These are phyloP conservation scores for Picus viridis DNA, from an alignment of 2,797 vertebrate genomes.

Conservation along the genomic window DNA sequence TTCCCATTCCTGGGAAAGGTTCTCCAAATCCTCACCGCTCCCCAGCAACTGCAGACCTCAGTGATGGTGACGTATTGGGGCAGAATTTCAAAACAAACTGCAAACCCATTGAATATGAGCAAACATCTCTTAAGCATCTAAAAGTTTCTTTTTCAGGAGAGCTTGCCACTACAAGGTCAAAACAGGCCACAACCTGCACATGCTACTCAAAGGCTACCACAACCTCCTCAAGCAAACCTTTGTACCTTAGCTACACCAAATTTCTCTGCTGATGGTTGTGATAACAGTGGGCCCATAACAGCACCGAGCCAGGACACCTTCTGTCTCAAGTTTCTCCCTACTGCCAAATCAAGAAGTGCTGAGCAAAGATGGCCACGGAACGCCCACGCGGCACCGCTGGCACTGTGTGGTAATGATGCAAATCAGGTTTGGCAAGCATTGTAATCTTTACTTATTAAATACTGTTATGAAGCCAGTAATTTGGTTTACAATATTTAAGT, in stretches of 20 bases:
- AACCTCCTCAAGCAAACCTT: not conserved
- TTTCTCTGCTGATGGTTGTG: not conserved
- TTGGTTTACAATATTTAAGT: not conserved
- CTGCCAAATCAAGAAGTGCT: rapidly evolving
- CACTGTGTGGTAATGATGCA: too few species aligned
- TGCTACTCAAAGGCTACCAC: not conserved
- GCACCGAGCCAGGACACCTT: not conserved
- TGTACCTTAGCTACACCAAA: not conserved
- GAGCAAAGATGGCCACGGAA: rapidly evolving
- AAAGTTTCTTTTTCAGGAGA: not conserved
- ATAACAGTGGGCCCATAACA: rapidly evolving
- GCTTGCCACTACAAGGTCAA: not conserved
- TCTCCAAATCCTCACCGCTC: too few species aligned
- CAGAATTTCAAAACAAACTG: not conserved
- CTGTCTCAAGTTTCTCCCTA: rapidly evolving
- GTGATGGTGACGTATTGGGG: too few species aligned
- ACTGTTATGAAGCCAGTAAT: not conserved
- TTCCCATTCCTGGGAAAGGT: too few species aligned
- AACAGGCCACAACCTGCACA: not conserved
- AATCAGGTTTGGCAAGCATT: not conserved
- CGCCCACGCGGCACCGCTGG: not conserved
- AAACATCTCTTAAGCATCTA: not conserved
- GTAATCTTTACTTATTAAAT: not conserved
- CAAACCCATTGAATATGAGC: not conserved
- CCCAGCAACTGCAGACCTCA: too few species aligned